phyloP scores from a whole-genome alignment of 2,797 vertebrate species.

The Pangasius macronema region DNA sequence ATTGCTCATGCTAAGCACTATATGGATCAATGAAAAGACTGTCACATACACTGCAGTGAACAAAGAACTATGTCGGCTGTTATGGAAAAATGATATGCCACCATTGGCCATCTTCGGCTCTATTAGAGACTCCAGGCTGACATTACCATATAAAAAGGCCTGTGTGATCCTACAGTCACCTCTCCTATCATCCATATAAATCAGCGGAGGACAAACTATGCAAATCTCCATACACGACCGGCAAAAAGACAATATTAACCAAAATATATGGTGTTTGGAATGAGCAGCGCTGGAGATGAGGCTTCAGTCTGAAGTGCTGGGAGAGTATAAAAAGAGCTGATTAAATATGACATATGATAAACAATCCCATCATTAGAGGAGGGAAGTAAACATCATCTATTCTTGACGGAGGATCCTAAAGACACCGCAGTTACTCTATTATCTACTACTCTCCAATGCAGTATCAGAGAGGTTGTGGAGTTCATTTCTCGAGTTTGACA shows the following conservation, averaged over 20 bases:
- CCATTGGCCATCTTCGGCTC: slow-evolving; percentile 68
- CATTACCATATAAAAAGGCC: slow-evolving; percentile 85
- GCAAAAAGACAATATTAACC: slow-evolving; percentile 75
- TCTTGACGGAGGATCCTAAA: slow-evolving; percentile 24
- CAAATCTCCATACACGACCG: slow-evolving; percentile 70
- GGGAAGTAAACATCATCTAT: slow-evolving; percentile 47
- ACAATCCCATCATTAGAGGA: slow-evolving; percentile 55
- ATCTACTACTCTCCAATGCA: slow-evolving; percentile 10
- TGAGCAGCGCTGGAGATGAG: slow-evolving; percentile 56
- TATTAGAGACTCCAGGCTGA: slow-evolving; percentile 70
- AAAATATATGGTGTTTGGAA: slow-evolving; percentile 67
- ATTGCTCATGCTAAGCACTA: slow-evolving; percentile 42
- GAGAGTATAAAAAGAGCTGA: slow-evolving; percentile 45
- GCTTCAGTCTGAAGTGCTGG: slow-evolving; percentile 65
- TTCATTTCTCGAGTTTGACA: slow-evolving; percentile 28
- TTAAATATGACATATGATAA: slow-evolving; percentile 58
- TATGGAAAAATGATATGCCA: slow-evolving; percentile 78
- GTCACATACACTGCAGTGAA: slow-evolving; percentile 41
- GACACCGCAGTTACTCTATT: slow-evolving; percentile 21
- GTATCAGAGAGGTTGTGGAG: slow-evolving; percentile 17
- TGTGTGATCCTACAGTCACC: slow-evolving; percentile 65
- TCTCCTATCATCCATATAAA: slow-evolving; percentile 71
- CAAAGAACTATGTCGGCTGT: slow-evolving; percentile 69
- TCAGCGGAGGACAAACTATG: slow-evolving; percentile 78
- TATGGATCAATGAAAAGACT: slow-evolving; percentile 52